Base-by-base conservation (phyloP, 2,888 invertebrate genomes). In the Axea sp. region DNA sequence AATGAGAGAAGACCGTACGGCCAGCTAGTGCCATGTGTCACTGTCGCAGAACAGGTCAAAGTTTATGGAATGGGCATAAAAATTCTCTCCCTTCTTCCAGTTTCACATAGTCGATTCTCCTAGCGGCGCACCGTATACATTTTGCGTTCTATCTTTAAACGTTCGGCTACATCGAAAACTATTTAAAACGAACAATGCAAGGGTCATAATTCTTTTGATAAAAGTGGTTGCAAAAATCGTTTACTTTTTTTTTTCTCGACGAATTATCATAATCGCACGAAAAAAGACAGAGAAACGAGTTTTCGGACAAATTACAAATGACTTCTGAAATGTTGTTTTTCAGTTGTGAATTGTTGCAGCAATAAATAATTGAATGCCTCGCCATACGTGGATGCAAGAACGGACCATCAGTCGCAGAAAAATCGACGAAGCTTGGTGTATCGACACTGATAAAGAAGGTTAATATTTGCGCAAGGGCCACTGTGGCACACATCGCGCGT, bases 391-490 rank as follows among this genome's bases (percentile, higher is more conserved):
- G 78, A 62, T 74, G 71, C 73, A 78, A 76, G 77, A 80, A 78
- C 74, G 78, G 78, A 76, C 78, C 82, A 82, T 82, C 81, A 81
- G 77, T 82, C 81, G 82, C 80, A 79, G 77, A 81, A 82, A 81
- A 82, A 82, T 82, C 82, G 82, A 77, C 78, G 65, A 78, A 75
- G 75, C 80, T 77, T 73, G 79, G 77, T 77, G 80, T 82, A 82
- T 82, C 80, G 82, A 82, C 82, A 82, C 78, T 82, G 82, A 82
- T 82, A 82, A 82, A 82, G 81, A 79, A 77, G 74, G 57, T 43
- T 62, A 49, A 55, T 55, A 55, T 71, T 24, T 24, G 39, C 35
- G 35, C 39, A 51, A 43, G 51, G 49, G 35, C 62, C 69, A 55
- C 41, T 14, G 26, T 30, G 14, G 14, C 47, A 33, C 41, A 35